Evolutionary conservation across 1,140 invertebrate species (phyloP).

Genomic region (Drosophila rufa): DNA sequence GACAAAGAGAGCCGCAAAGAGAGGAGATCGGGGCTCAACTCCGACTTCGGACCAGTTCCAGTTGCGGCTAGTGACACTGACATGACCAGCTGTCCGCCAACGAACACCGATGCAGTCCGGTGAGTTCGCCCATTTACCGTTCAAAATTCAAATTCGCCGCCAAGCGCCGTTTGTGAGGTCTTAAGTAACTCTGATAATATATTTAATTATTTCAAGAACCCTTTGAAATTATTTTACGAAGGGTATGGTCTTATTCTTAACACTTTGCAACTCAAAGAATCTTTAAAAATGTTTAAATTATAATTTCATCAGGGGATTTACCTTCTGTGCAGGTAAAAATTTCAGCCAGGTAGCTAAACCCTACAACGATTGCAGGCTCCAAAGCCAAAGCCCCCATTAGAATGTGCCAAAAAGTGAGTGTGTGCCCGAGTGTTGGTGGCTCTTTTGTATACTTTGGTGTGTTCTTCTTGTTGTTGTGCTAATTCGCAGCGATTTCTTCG

Average conservation of each 20-base stretch:
- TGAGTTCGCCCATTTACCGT: slow-evolving; percentile 56
- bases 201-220: background rate
- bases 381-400: slow-evolving; percentile 18
- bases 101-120: slow-evolving; percentile 55
- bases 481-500: slow-evolving; percentile 69
- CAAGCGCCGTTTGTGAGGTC: background rate
- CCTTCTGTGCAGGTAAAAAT: slow-evolving; percentile 17
- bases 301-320: background rate
- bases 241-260: too few relatives aligned
- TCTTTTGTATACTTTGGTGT: slow-evolving; percentile 26
- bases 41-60: slow-evolving; percentile 49
- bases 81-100: slow-evolving; percentile 58
- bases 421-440: background rate
- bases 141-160: slow-evolving; percentile 13
- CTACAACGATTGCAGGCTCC: slow-evolving; percentile 11
- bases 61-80: slow-evolving; percentile 36
- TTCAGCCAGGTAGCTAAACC: slow-evolving; percentile 14
- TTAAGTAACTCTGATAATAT: too few relatives aligned
- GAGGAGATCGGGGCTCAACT: slow-evolving; percentile 27
- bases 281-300: background rate
- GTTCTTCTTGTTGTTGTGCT: slow-evolving; percentile 56
- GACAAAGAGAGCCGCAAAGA: slow-evolving; percentile 28
- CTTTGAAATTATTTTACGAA: too few relatives aligned
- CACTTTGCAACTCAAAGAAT: background rate
- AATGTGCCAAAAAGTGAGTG: slow-evolving; percentile 26